phyloP scores from a whole-genome alignment of 2,113 vertebrate species.

The Hemibagrus wyckioides region DNA sequence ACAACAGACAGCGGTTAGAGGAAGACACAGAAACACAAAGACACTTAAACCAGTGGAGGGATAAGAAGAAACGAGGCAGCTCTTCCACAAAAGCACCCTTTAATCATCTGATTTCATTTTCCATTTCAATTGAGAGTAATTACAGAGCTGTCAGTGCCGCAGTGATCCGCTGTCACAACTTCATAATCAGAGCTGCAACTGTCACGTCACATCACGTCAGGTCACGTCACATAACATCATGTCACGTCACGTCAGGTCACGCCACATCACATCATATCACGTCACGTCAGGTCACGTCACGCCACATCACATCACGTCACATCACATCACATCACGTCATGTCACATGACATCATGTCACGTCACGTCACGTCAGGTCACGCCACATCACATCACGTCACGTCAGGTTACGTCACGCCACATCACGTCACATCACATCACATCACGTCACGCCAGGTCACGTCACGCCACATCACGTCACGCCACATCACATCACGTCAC shows the following conservation, averaged over 20 bases:
- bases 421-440: background rate
- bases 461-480: too few relatives aligned
- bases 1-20: background rate
- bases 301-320: background rate
- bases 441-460: background rate
- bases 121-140: background rate
- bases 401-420: too few relatives aligned
- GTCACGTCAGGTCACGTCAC: too few relatives aligned
- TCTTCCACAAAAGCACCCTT: background rate
- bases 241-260: too few relatives aligned
- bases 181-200: background rate
- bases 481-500: too few relatives aligned
- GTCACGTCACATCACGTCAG: too few relatives aligned
- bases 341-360: background rate
- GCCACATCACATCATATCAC: background rate
- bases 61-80: background rate
- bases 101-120: background rate
- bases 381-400: background rate
- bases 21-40: background rate
- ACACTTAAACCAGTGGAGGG: background rate
- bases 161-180: slow-evolving; percentile 2
- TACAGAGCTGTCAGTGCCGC: background rate
- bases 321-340: background rate
- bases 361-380: too few relatives aligned
- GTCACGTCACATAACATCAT: background rate